Percentiles rank a stretch among this genome's conserved stretches.
These are phyloP conservation scores for Hyphantria cunea DNA, from an alignment of 1,140 invertebrate species.

Conservation along the genomic window DNA sequence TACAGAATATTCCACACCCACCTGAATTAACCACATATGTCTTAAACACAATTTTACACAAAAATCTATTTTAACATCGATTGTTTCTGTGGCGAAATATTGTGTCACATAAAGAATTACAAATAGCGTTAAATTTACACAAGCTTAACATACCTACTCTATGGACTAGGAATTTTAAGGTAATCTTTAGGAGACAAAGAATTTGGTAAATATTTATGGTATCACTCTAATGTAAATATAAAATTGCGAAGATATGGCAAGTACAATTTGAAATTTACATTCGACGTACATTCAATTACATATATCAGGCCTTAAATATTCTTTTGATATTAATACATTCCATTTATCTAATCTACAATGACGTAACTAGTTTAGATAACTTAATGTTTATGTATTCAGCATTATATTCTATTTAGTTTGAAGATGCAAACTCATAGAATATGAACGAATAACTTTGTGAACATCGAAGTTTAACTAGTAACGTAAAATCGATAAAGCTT, in stretches of 20 bases:
- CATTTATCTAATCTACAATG: slow-evolving; percentile 14
- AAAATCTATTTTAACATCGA: slow-evolving; percentile 38
- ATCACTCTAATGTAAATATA: slow-evolving; percentile 8
- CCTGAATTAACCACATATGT: slow-evolving; percentile 31
- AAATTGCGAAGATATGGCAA: background rate
- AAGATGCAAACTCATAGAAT: slow-evolving; percentile 15
- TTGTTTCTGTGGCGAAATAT: slow-evolving; percentile 30
- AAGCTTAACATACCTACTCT: slow-evolving; percentile 53
- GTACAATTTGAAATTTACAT: slow-evolving; percentile 5
- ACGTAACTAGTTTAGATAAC: slow-evolving; percentile 11
- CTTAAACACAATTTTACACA: slow-evolving; percentile 33
- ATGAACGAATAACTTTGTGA: slow-evolving; percentile 2
- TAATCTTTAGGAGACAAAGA: slow-evolving; percentile 56
- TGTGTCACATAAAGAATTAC: slow-evolving; percentile 31
- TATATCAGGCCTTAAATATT: slow-evolving; percentile 17
- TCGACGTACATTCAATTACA: slow-evolving; percentile 15
- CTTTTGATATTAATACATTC: slow-evolving; percentile 17
- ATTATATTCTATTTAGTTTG: slow-evolving; percentile 24
- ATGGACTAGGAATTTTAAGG: slow-evolving; percentile 70
- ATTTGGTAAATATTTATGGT: slow-evolving; percentile 27
- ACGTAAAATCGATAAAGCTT: slow-evolving; percentile 16
- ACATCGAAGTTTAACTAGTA: background rate
- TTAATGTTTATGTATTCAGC: slow-evolving; percentile 7
- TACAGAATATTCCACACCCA: slow-evolving; percentile 43
- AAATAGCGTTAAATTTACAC: slow-evolving; percentile 64